Conservation (phyloP, 2,797 vertebrate species). For the Rhincodon typus region DNA sequence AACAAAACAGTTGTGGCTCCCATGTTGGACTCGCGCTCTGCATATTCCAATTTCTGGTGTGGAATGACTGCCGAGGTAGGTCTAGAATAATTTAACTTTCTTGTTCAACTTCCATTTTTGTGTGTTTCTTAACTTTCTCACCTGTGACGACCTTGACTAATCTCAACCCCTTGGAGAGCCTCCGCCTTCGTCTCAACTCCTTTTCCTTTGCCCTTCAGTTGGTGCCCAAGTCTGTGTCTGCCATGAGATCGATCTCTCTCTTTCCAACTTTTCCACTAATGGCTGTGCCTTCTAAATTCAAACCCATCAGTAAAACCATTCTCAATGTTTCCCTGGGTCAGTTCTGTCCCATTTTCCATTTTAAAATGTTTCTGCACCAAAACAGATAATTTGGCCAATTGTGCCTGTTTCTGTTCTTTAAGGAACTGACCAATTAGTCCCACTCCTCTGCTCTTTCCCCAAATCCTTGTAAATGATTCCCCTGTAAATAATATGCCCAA, state of each 20-base stretch:
- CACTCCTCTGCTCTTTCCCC: not conserved
- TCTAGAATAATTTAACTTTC: no score
- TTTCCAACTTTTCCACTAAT: not conserved
- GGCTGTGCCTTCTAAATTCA: not conserved
- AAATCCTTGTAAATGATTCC: not conserved
- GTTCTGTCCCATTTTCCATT: not conserved
- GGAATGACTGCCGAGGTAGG: constrained; percentile 87
- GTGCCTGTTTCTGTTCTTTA: not conserved
- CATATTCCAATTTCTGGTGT: constrained; percentile 95
- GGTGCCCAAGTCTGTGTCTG: not conserved
- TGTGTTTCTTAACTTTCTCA: not conserved
- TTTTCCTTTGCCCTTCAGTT: not conserved
- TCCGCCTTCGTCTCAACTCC: no score
- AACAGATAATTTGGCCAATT: not conserved
- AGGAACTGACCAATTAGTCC: not conserved
- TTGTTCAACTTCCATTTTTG: not conserved
- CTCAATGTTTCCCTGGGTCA: not conserved
- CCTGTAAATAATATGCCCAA: not conserved
- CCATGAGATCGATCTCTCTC: no score
- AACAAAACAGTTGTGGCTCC: constrained; percentile 84
- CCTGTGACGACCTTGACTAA: not conserved
- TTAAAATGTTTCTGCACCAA: not conserved
- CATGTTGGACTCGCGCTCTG: constrained; percentile 84
- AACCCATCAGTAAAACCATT: not conserved
- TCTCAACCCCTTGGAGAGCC: not conserved